A percentile compares a stretch with the other conserved stretches of the same genome.
phyloP scores from a whole-genome alignment of 2,888 invertebrate genomes.

The Axea sp. region DNA sequence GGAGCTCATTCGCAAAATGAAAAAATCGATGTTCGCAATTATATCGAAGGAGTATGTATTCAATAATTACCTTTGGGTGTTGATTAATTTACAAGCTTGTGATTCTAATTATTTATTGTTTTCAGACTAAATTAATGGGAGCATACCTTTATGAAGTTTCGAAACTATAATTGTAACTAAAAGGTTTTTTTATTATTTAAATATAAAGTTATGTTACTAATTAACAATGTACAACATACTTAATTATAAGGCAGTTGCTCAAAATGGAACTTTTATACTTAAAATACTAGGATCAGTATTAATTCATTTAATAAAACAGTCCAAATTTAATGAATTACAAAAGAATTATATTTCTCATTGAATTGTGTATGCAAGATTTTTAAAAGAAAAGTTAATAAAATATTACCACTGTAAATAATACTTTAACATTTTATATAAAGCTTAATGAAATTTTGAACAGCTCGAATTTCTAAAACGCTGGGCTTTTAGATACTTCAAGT shows the following conservation, averaged over 20 bases:
- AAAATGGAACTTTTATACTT: too few relatives aligned
- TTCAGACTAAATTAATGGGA: conserved; percentile 93
- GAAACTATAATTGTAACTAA: conserved; percentile 78
- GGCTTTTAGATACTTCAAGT: conserved; percentile 51
- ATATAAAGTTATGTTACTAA: too few relatives aligned
- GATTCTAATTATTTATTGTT: conserved; percentile 72
- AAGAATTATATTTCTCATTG: conserved; percentile 5
- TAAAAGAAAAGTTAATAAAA: conserved; percentile 25
- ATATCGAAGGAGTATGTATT: conserved; percentile 92
- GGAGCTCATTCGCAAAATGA: conserved; percentile 99
- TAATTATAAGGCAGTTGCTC: too few relatives aligned
- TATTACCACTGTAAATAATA: background rate
- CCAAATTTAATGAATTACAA: conserved; percentile 8
- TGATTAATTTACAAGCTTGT: background rate
- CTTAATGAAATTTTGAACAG: too few relatives aligned
- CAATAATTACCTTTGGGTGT: background rate
- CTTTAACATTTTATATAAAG: too few relatives aligned
- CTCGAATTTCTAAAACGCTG: background rate
- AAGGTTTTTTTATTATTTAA: too few relatives aligned
- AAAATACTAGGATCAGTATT: background rate
- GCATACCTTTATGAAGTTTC: conserved; percentile 92
- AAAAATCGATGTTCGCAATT: conserved; percentile 95
- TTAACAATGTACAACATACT: too few relatives aligned
- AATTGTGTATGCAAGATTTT: conserved; percentile 4
- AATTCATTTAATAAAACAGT: conserved; percentile 3